Evolutionary conservation across 2,113 vertebrate genomes (phyloP), one percentile per base, ranked within the genome.

Genomic region (Petrocephalus microphthalmus): DNA sequence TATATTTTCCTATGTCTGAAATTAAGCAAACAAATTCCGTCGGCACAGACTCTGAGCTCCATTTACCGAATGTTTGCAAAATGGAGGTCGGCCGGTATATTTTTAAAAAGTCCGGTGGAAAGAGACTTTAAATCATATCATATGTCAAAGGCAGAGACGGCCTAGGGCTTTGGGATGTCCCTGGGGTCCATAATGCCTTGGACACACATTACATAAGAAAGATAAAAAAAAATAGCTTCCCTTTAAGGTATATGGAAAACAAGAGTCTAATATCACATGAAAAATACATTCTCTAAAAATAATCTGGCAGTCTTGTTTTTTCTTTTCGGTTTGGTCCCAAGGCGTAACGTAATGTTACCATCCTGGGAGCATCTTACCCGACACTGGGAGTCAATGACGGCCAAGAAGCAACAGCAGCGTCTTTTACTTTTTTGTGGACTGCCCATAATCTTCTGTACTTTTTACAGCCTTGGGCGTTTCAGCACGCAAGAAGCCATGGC

Each of bases 161-260:
- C 87, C 86, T 78, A 45, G 64, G 89, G 91, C 89, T 89, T 88
- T 84, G 90, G 87, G 29, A 49, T 87, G 88, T 90, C 88, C 81
- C 78, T 78, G 74, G 90, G 51, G 91, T 60, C 85, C 88, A 89
- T 49, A 90, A 90, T 53, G 60, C 85, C 85, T 89, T 90, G 81
- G 37, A 83, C 89, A 92, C 92, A 89, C 90, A 90, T 94, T 91
- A 92, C 90, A 92, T 92, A 84, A 85, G 29, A 45, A 78, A 88
- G 91, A 92, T 90, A 86, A 93, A 92, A 42, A 42, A 81, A 92
- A 8, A 57, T 81, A 81, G 67, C 49, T 84, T 42, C 67, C 83
- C 91, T 91, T 92, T 90, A 51, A 89, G 91, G 92, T 92, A 92
- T 91, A 91, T 89, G 78, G 92, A 89, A 90, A 91, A 90, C 37